Conservation (phyloP, 2,888 invertebrate genomes). For the Ferdinandea cuprea region DNA sequence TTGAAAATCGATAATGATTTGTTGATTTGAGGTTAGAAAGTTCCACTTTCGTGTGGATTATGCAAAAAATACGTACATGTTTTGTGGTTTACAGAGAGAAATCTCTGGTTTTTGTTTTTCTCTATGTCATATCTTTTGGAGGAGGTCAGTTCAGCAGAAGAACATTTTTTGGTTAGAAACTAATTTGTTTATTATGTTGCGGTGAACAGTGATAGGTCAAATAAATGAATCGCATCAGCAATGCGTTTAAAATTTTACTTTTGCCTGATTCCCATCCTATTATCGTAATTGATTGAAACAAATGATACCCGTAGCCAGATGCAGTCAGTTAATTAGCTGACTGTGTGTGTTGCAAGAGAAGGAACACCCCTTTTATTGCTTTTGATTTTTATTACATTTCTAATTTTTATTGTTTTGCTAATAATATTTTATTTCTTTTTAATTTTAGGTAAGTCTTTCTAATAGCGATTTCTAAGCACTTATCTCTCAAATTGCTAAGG, state of each 20-base stretch:
- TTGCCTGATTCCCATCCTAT: conserved; percentile 23
- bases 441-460: not conserved
- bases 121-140: not conserved
- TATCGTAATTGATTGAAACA: conserved; percentile 43
- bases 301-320: conserved; percentile 39
- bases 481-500: too few species aligned
- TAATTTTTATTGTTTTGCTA: not conserved
- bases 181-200: conserved; percentile 9
- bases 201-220: not conserved
- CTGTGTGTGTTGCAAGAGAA: conserved; percentile 18
- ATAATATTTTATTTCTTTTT: not conserved
- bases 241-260: conserved; percentile 37
- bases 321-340: conserved; percentile 16
- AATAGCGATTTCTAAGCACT: not conserved
- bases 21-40: conserved; percentile 68
- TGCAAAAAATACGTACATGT: conserved; percentile 25
- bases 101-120: conserved; percentile 13
- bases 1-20: conserved; percentile 38
- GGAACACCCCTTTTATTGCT: too few species aligned
- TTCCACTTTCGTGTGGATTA: conserved; percentile 48
- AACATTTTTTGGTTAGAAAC: not conserved
- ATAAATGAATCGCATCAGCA: conserved; percentile 16
- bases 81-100: conserved; percentile 41
- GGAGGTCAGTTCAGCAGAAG: not conserved
- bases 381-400: not conserved